Evolutionary conservation across 2,113 vertebrate genomes (phyloP).

Genomic region (Pelvicachromis taeniatus): DNA sequence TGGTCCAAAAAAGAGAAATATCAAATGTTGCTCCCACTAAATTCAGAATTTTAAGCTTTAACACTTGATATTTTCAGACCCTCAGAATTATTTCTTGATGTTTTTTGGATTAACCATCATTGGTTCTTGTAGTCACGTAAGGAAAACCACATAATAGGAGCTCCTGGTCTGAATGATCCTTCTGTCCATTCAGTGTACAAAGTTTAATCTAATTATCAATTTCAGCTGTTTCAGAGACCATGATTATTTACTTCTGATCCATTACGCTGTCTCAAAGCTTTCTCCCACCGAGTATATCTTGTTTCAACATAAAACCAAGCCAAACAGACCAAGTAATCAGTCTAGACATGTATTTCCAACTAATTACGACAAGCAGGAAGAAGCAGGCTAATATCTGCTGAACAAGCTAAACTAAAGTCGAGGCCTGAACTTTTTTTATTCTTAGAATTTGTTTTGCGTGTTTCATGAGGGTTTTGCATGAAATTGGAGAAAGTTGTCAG

Average conservation of each 20-base stretch:
- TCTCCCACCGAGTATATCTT: not conserved
- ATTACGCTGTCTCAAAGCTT: not conserved
- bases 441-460: not conserved
- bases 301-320: not conserved
- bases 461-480: conserved; percentile 11
- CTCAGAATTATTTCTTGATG: not conserved
- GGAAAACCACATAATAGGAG: not conserved
- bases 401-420: not conserved
- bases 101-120: not conserved
- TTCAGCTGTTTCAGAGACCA: not conserved
- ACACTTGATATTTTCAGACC: not conserved
- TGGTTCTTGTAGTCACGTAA: not conserved
- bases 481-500: not conserved
- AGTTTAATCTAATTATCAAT: not conserved
- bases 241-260: not conserved
- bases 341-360: not conserved
- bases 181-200: not conserved
- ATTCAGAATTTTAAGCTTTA: not conserved
- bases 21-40: not conserved
- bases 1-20: too few species aligned
- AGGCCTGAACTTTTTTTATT: not conserved
- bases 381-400: not conserved
- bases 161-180: not conserved
- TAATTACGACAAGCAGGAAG: not conserved
- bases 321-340: not conserved